Base-by-base conservation (phyloP, 1,140 invertebrate genomes). In the Drosophila littoralis region DNA sequence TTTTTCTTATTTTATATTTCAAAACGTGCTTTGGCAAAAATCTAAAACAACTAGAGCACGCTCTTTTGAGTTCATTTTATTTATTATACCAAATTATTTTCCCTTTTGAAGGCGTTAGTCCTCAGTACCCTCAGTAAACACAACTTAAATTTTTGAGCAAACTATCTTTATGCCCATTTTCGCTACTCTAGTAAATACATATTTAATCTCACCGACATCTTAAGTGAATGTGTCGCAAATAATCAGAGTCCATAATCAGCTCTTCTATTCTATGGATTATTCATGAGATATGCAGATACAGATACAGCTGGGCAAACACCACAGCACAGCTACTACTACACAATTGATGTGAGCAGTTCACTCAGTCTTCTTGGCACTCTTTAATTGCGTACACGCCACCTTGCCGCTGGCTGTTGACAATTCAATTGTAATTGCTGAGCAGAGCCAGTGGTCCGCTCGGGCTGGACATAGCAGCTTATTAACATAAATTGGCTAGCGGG, bases 381-480 rank as follows among this genome's bases (percentile, higher is more conserved):
- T 46, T 54, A 52, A 75, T 88, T 83, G 59, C 50, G 77, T 52
- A 79, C 79, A 71, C 83, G 83, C 72, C 60, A 35, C 68, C 64
- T 74, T 60, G 57, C 3, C 63, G 28, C 22, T 28, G 3, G n/a
- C 42, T 28, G 22, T 10, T 22, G 64, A 72, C 64, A 63, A 86
- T 83, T 86, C 83, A 82, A 86, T 86, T 83, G 83, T 48, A 61
- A 45, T 69, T 51, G 28, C 61, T 46, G 61, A 57, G 48, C 51
- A 57, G 40, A 46, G 50, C 7, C 40, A 38, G 22, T 60, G 60
- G 60, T 40, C 69, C 57, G 40, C 32, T 46, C 17, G 43, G 35
- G 10, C 42, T 17, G 46, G 52, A 45, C 46, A 61, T 42, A 45
- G 59, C 55, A 54, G 40, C 79, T 86, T 83, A 86, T 86, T 86